These are phyloP conservation scores for Sarcophaga carnaria DNA, from an alignment of 2,888 invertebrate species.

Conservation along the genomic window DNA sequence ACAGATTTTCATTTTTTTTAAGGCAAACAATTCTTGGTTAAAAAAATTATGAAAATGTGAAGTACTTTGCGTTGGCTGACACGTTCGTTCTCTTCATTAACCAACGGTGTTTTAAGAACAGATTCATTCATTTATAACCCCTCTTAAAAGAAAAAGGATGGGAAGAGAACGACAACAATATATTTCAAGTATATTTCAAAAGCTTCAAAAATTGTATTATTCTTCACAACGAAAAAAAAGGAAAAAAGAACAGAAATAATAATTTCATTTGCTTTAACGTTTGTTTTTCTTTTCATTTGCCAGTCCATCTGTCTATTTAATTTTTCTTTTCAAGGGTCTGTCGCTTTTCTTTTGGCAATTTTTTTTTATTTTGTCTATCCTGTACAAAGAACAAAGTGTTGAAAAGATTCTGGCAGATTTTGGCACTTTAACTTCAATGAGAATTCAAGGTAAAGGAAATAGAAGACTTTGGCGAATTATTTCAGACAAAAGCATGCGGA, in stretches of 20 bases:
- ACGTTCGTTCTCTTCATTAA: neutral
- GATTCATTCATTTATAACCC: conserved; percentile 1
- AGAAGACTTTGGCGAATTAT: neutral
- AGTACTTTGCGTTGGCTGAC: neutral
- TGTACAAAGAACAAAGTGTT: too few relatives aligned
- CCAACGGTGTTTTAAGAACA: conserved; percentile 27
- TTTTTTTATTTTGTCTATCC: too few relatives aligned
- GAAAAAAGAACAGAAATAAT: too few relatives aligned
- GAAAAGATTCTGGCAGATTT: conserved; percentile 45
- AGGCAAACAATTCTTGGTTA: neutral
- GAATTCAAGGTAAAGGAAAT: neutral
- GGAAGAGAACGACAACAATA: neutral
- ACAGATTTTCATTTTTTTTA: neutral
- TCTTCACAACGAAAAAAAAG: too few relatives aligned
- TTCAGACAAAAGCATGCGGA: neutral
- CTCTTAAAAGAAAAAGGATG: neutral
- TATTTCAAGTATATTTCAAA: conserved; percentile 12
- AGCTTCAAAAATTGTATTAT: conserved; percentile 21
- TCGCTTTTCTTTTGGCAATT: too few relatives aligned
- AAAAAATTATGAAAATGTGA: neutral
- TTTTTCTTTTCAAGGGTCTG: too few relatives aligned
- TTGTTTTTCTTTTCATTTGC: too few relatives aligned
- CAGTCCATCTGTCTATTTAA: too few relatives aligned
- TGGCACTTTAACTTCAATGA: conserved; percentile 33
- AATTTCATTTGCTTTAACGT: too few relatives aligned